Evolutionary conservation across 2,888 invertebrate genomes (phyloP), one percentile per base, ranked within the genome.

Genomic region (Chalcosyrphus nemorum): DNA sequence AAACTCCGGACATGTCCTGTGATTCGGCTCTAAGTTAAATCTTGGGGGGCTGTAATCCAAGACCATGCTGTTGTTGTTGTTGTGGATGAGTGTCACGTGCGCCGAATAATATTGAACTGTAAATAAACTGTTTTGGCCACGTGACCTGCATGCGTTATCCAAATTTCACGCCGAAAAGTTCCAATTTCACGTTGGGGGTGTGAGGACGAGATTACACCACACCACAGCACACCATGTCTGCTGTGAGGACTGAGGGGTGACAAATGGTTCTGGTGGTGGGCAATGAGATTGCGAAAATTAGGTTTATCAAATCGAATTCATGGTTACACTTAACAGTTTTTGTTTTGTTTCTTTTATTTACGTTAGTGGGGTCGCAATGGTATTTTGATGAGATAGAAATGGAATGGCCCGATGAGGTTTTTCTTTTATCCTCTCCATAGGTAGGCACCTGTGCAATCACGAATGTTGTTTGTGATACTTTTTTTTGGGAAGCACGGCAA

Each of bases 91-190:
- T 85, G 86, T 87, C 87, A 87, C 87, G 87, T 87, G 87, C 86
- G 81, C 56, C 52, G 84, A 86, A 87, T 86, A 87, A 86, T 84
- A 87, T 87, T 87, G 87, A 87, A 87, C 87, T 87, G 87, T 87
- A 87, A 87, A 87, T 87, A 87, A 87, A 87, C 78, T 86, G 86
- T 86, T 87, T 86, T 61, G 68, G 86, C 32, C 87, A 87, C 87
- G 87, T 87, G 87, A 87, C 86, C 63, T 80, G 87, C 87, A 87
- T 87, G 86, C 85, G 87, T 81, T 86, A 81, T 56, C 57, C 56
- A 57, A 72, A 86, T 81, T 81, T 84, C 78, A 72, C 84, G 84
- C 84, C 75, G 57, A 68, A 82, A 75, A 80, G 70, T 70, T 81
- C 74, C 70, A 80, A 80, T 80, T 75, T 70, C 52, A 65, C 19